phyloP scores from a whole-genome alignment of 2,113 vertebrate species.

The Thunnus thynnus region DNA sequence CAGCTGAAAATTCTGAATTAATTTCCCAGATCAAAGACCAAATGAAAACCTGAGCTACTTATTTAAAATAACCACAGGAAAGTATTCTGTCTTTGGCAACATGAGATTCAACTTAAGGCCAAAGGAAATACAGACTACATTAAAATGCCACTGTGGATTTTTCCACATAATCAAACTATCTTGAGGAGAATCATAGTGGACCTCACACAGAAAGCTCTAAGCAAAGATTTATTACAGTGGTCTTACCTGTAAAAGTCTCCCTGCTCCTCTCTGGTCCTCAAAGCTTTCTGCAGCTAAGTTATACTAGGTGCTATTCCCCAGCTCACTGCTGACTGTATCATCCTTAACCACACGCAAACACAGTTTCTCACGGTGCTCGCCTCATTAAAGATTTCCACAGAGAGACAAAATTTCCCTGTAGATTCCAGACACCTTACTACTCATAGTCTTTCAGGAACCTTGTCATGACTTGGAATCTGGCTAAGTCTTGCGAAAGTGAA shows the following conservation, averaged over 20 bases:
- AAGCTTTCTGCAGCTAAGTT: constrained; percentile 50
- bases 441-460: constrained; percentile 51
- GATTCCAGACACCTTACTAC: constrained; percentile 22
- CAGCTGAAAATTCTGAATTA: constrained; percentile 56
- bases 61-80: constrained; percentile 75
- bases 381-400: constrained; percentile 30
- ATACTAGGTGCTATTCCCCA: constrained; percentile 39
- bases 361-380: constrained; percentile 52
- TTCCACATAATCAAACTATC: constrained; percentile 77
- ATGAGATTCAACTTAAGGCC: constrained; percentile 56
- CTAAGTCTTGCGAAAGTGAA: constrained; percentile 75
- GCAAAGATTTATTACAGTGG: constrained; percentile 43
- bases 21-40: constrained; percentile 70
- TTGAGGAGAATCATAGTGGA: constrained; percentile 67
- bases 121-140: constrained; percentile 78
- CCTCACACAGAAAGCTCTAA: constrained; percentile 76
- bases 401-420: constrained; percentile 28
- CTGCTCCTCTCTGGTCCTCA: constrained; percentile 44
- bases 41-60: constrained; percentile 69
- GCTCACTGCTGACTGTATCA: constrained; percentile 32
- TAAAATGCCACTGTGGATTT: constrained; percentile 76
- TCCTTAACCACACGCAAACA: constrained; percentile 32
- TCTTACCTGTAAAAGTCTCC: constrained; percentile 73
- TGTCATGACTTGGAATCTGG: constrained; percentile 65
- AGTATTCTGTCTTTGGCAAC: constrained; percentile 78